Evolutionary conservation across 2,888 invertebrate genomes (phyloP), one percentile per base, ranked within the genome.

Genomic region (Amphimallon solstitiale): DNA sequence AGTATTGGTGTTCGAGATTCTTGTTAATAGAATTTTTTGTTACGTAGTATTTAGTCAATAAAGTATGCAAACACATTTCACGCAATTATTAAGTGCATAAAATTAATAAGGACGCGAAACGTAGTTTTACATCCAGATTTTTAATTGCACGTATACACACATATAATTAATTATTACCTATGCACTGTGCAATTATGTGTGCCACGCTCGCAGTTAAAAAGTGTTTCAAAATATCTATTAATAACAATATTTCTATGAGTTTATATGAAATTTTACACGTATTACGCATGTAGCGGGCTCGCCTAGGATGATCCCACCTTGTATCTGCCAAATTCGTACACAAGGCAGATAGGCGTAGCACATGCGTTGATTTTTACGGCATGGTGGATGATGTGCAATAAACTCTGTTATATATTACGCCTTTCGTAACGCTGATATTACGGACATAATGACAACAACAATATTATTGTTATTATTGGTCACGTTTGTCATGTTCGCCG

Each of bases 391-490:
- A 48, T 21, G 48, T n/a, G 23, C 48, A 48, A 21, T 48, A 48
- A 46, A 48, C 48, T 48, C 6, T 19, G 7, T 48, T 4, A n/a
- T 19, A 19, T 7, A 12, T 9, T 17, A 17, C 10, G 10, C 17
- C 17, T 2, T 48, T 12, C 23, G 4, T 48, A 48, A 6, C 48
- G 23, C 23, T 23, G 23, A 6, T 12, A n/a, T 23, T 21, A 23
- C 7, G 9, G 1, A 5, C 29, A 23, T n/a, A 19, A 48, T 12
- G 10, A 9, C 6, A 23, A 23, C 48, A 48, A 23, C 12, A 19
- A 48, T 48, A 23, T 48, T 48, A 12, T 48, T 23, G 48, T 23
- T 48, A 12, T 48, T 46, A 46, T n/a, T n/a, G 29, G 29, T 23
- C 5, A 23, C 23, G 29, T 29, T 29, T 5, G 1, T 29, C 5